A percentile compares a stretch with the other conserved stretches of the same genome.
phyloP scores from a whole-genome alignment of 1,140 invertebrate genomes.

The Trissolcus basalis region DNA sequence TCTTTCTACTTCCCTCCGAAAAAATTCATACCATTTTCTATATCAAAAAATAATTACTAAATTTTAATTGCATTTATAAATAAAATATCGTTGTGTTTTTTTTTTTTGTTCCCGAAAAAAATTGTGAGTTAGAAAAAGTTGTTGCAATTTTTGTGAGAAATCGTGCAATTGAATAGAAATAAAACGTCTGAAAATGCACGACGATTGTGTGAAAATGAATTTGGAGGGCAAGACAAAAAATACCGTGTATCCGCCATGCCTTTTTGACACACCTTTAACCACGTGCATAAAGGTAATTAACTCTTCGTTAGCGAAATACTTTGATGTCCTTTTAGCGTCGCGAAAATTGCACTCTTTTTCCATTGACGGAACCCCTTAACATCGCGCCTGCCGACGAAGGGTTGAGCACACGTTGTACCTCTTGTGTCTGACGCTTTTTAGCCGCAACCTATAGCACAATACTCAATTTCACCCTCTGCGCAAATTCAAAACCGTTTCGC shows the following conservation, averaged over 20 bases:
- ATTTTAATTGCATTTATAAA: no score
- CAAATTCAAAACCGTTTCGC: slow-evolving; percentile 24
- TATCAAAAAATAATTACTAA: no score
- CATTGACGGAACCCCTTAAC: slow-evolving; percentile 22
- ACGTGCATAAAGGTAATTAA: slow-evolving; percentile 48
- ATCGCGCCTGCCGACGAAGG: slow-evolving; percentile 11
- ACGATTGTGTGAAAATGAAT: slow-evolving; percentile 30
- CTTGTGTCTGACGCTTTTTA: slow-evolving; percentile 14
- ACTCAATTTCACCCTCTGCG: slow-evolving; percentile 1
- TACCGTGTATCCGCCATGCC: slow-evolving; percentile 18
- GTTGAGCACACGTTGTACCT: slow-evolving; percentile 19
- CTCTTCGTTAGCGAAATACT: slow-evolving; percentile 52
- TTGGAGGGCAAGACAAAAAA: slow-evolving; percentile 4
- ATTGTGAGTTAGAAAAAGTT: no score
- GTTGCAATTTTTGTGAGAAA: no score
- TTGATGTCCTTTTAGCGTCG: slow-evolving; percentile 50
- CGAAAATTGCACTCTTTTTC: slow-evolving; percentile 27
- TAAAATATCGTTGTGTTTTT: no score
- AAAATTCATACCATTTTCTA: no score
- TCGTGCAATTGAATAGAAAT: neutral
- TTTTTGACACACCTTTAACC: slow-evolving; percentile 40
- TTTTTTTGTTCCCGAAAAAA: no score
- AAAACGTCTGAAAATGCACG: slow-evolving; percentile 10
- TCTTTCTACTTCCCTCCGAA: no score
- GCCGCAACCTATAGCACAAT: slow-evolving; percentile 6